phyloP scores from a whole-genome alignment of 2,888 invertebrate genomes.

The Aphrophora alni region DNA sequence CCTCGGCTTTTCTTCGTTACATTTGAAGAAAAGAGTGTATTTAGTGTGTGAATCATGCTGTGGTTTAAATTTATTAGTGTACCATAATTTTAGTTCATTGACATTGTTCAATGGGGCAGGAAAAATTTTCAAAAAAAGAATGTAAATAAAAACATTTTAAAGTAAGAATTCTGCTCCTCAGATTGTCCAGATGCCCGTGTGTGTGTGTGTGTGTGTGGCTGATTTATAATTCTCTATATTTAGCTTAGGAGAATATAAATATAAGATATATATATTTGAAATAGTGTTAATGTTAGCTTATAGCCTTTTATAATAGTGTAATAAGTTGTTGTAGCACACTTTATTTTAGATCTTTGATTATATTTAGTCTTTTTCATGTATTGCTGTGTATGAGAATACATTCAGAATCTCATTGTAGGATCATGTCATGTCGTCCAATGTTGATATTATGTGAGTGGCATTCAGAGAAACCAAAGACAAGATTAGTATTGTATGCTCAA shows the following conservation, averaged over 20 bases:
- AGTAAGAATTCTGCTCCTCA: neutral
- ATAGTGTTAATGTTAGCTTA: neutral
- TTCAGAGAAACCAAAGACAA: neutral
- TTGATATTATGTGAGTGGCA: neutral
- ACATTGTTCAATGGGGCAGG: neutral
- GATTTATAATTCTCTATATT: neutral
- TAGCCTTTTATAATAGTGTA: conserved; percentile 1
- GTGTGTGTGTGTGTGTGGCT: neutral
- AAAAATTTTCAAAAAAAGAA: neutral
- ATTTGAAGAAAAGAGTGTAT: too few relatives aligned
- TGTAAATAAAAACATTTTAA: neutral
- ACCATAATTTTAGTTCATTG: neutral
- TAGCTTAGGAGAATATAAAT: neutral
- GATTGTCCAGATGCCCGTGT: neutral
- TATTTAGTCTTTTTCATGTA: conserved; percentile 34
- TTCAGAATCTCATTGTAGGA: neutral
- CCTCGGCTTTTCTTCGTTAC: too few relatives aligned
- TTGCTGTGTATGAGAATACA: neutral
- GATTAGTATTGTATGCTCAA: neutral
- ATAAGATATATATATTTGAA: neutral
- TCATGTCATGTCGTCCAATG: neutral
- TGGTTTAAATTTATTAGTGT: neutral
- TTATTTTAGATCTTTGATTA: conserved; percentile 33
- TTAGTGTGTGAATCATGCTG: neutral
- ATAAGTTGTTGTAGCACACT: neutral